A percentile compares a stretch with the other conserved stretches of the same genome.
These are phyloP conservation scores for Chaetodon auriga DNA, from an alignment of 2,113 vertebrate genomes.

Conservation along the genomic window DNA sequence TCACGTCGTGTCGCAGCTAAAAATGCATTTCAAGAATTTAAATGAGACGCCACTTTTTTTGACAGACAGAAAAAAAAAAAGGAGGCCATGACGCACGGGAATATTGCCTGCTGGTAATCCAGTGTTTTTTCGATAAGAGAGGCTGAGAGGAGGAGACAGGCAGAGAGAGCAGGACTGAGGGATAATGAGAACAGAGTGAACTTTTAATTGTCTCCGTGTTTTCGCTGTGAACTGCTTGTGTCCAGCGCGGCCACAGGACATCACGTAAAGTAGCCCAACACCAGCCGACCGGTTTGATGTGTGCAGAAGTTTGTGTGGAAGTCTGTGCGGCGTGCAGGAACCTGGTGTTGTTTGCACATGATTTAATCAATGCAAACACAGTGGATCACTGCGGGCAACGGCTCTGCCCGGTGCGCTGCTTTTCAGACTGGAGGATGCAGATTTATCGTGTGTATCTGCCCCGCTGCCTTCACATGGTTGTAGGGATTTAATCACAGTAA, in stretches of 20 bases:
- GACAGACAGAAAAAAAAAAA: constrained; percentile 37
- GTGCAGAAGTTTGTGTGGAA: constrained; percentile 5
- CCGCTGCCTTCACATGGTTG: constrained; percentile 1
- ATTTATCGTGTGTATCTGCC: constrained; percentile 28
- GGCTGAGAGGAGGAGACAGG: neutral
- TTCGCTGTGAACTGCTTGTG: neutral
- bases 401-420: constrained; percentile 17
- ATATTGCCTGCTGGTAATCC: constrained; percentile 25
- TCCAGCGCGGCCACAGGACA: neutral
- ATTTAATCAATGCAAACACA: constrained; percentile 51
- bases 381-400: constrained; percentile 16
- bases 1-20: constrained; percentile 10
- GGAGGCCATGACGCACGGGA: constrained; percentile 26
- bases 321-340: constrained; percentile 21
- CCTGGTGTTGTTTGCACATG: constrained; percentile 28
- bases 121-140: neutral
- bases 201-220: constrained; percentile 33
- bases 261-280: constrained; percentile 3
- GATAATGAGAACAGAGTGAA: constrained; percentile 16
- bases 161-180: neutral
- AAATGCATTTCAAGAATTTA: constrained; percentile 35
- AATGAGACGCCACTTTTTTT: constrained; percentile 43
- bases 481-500: constrained; percentile 28
- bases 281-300: constrained; percentile 22
- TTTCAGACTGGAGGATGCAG: constrained; percentile 28